Evolutionary conservation across 2,797 vertebrate genomes (phyloP).

Genomic region (Phoxinus dragarum): DNA sequence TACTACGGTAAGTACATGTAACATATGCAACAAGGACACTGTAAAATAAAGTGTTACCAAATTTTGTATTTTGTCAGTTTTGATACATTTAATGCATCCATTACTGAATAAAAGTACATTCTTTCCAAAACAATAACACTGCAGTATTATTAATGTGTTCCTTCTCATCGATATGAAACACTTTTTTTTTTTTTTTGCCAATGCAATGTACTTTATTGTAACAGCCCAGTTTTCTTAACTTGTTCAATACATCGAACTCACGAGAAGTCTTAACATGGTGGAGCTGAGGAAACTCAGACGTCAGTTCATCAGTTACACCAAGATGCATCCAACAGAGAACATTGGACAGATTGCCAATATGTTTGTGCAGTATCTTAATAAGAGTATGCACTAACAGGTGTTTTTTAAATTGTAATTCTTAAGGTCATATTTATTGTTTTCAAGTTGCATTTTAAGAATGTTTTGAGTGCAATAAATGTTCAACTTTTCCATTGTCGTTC

Average conservation of each 20-base stretch:
- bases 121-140: background rate
- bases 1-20: too few species aligned
- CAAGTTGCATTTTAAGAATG: conserved; percentile 2
- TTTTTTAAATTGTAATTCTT: background rate
- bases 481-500: background rate
- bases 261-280: conserved; percentile 84
- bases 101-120: background rate
- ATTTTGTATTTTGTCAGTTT: background rate
- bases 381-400: conserved; percentile 82
- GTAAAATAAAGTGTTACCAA: too few species aligned
- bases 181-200: background rate
- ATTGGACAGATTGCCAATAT: conserved; percentile 88
- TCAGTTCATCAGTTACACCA: conserved; percentile 97
- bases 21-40: too few species aligned
- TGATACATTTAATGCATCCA: background rate
- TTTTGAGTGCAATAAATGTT: conserved; percentile 41
- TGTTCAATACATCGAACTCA: conserved; percentile 79
- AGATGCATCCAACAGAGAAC: conserved; percentile 93
- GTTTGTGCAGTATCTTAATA: conserved; percentile 97
- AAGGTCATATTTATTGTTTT: conserved; percentile 47
- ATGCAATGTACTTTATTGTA: background rate
- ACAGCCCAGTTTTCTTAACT: conserved; percentile 72
- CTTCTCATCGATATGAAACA: background rate
- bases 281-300: conserved; percentile 91
- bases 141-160: background rate